Conservation (phyloP, 2,113 vertebrate species). For the Rafetus swinhoei region DNA sequence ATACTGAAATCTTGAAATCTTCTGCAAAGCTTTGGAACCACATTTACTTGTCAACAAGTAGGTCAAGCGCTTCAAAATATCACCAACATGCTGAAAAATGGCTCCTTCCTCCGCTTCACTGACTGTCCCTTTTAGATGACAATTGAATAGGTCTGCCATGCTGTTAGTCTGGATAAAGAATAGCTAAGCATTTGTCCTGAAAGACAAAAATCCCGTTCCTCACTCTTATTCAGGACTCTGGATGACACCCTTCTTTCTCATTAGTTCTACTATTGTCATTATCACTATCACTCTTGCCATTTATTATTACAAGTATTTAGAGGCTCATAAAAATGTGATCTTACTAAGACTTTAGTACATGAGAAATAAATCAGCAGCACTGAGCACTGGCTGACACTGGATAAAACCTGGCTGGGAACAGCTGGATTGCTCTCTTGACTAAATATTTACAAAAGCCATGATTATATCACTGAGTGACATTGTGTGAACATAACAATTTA, state of each 20-base stretch:
- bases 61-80: slow-evolving; percentile 1
- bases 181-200: slow-evolving; percentile 28
- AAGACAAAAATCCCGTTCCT: slow-evolving; percentile 46
- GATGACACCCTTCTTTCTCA: slow-evolving; percentile 72
- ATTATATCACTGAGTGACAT: slow-evolving; percentile 84
- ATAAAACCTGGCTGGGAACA: slow-evolving; percentile 84
- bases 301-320: slow-evolving; percentile 82
- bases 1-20: slow-evolving; percentile 17
- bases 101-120: background rate
- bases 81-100: background rate
- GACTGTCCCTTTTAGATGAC: background rate
- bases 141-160: background rate
- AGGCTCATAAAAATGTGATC: slow-evolving; percentile 83
- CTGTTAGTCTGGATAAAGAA: slow-evolving; percentile 30
- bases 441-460: slow-evolving; percentile 87
- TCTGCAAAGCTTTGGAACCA: slow-evolving; percentile 18
- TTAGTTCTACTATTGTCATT: slow-evolving; percentile 77
- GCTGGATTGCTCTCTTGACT: slow-evolving; percentile 86
- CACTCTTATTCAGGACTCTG: slow-evolving; percentile 60
- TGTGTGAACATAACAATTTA: slow-evolving; percentile 83
- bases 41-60: slow-evolving; percentile 2
- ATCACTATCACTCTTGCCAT: slow-evolving; percentile 73
- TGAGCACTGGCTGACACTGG: slow-evolving; percentile 76
- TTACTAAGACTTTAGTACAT: slow-evolving; percentile 77
- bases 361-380: slow-evolving; percentile 81